These are phyloP conservation scores for Coronaproctus castanopsis DNA, from an alignment of 2,888 invertebrate species.

Conservation along the genomic window DNA sequence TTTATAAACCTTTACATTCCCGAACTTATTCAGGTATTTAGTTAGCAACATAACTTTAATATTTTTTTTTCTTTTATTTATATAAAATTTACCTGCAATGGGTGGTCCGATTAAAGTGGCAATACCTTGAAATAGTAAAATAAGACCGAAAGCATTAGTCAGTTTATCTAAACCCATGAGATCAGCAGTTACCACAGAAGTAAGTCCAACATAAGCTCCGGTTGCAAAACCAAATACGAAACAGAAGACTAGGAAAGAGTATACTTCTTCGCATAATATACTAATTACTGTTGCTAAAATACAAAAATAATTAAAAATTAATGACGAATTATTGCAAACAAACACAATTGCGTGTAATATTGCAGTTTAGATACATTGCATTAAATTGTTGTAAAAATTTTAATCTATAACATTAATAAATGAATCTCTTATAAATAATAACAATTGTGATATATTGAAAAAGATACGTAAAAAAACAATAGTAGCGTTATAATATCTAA, in stretches of 20 bases:
- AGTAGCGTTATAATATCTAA: too few species aligned
- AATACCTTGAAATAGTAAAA: slow-evolving; percentile 80
- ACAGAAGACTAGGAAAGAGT: slow-evolving; percentile 53
- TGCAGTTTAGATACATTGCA: too few species aligned
- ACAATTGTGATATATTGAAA: too few species aligned
- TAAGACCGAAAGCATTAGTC: slow-evolving; percentile 86
- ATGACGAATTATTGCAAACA: neutral
- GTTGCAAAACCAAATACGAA: slow-evolving; percentile 71
- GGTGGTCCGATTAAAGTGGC: slow-evolving; percentile 85
- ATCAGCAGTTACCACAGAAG: slow-evolving; percentile 86
- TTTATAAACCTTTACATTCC: too few species aligned
- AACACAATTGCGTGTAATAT: too few species aligned
- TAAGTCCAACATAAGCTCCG: slow-evolving; percentile 90
- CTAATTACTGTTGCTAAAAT: slow-evolving; percentile 54
- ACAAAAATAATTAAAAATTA: neutral
- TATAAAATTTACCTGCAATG: slow-evolving; percentile 78
- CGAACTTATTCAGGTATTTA: too few species aligned
- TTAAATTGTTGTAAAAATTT: too few species aligned
- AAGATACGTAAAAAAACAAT: too few species aligned
- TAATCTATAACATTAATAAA: too few species aligned
- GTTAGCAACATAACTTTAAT: too few species aligned
- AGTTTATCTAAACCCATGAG: slow-evolving; percentile 76
- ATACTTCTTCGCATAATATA: slow-evolving; percentile 50
- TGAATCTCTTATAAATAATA: too few species aligned
- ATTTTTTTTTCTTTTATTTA: too few species aligned